phyloP scores from a whole-genome alignment of 2,113 vertebrate genomes.

The Alligator sinensis region DNA sequence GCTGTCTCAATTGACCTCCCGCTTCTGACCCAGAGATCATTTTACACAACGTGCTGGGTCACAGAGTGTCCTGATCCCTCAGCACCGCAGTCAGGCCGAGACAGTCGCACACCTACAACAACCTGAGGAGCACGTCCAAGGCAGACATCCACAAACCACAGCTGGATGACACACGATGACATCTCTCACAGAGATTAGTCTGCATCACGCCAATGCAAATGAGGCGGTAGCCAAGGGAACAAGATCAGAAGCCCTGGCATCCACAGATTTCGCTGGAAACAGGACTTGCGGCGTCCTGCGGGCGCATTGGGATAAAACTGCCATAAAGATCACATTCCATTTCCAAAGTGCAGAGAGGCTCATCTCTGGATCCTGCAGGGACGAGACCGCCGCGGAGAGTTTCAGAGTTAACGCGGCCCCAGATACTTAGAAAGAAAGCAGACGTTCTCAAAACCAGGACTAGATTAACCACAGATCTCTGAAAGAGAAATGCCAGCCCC shows the following conservation, averaged over 20 bases:
- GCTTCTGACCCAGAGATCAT: neutral
- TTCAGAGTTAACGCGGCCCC: neutral
- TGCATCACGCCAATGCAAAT: neutral
- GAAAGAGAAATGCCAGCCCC: neutral
- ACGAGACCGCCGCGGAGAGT: neutral
- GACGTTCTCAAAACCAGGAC: neutral
- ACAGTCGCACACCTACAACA: neutral
- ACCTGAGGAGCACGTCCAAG: neutral
- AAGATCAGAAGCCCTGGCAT: neutral
- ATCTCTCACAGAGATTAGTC: neutral
- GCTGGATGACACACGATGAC: accelerated
- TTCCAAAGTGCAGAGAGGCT: neutral
- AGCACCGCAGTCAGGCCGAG: neutral
- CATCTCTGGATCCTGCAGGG: neutral
- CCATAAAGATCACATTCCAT: neutral
- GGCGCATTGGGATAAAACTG: neutral
- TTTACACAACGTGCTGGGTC: neutral
- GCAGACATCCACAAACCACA: neutral
- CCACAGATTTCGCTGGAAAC: neutral
- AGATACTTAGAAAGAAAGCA: neutral
- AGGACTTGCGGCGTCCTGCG: accelerated
- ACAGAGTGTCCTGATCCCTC: neutral
- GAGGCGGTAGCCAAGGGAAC: neutral
- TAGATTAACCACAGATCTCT: neutral
- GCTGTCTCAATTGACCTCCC: neutral